A percentile compares a stretch with the other conserved stretches of the same genome.
Evolutionary conservation across 2,888 invertebrate genomes (phyloP).

Genomic region (Acronicta aceris): DNA sequence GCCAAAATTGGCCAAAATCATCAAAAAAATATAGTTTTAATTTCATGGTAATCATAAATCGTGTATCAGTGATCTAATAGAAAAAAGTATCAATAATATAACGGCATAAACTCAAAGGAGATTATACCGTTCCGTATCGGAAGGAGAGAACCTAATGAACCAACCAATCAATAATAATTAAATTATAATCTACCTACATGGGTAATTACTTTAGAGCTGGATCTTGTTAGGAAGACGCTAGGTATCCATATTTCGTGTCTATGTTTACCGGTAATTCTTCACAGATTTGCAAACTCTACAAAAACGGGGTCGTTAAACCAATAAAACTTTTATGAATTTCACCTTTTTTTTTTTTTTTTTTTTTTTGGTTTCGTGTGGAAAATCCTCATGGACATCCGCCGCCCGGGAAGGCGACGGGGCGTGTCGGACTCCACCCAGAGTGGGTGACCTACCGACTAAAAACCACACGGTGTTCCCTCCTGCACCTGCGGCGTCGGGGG

Average conservation of each 20-base stretch:
- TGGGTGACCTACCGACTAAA: no score
- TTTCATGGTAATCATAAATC: slow-evolving; percentile 39
- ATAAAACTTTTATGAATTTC: slow-evolving; percentile 24
- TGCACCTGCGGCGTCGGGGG: no score
- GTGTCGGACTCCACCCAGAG: no score
- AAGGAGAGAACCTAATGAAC: slow-evolving; percentile 37
- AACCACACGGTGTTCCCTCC: no score
- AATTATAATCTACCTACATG: slow-evolving; percentile 25
- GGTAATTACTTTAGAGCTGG: slow-evolving; percentile 12
- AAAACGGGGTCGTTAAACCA: slow-evolving; percentile 15
- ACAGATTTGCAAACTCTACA: background rate
- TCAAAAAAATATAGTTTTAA: slow-evolving; percentile 23
- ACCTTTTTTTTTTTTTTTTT: no score
- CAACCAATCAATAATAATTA: slow-evolving; percentile 45
- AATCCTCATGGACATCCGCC: no score
- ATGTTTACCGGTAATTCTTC: background rate
- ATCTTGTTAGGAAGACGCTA: slow-evolving; percentile 3
- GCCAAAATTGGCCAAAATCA: slow-evolving; percentile 4
- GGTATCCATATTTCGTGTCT: background rate
- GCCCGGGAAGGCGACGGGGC: no score
- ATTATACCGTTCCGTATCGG: background rate
- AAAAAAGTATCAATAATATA: slow-evolving; percentile 33
- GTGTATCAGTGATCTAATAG: slow-evolving; percentile 36
- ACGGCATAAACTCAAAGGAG: slow-evolving; percentile 5
- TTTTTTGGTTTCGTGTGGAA: no score